Evolutionary conservation across 2,797 vertebrate genomes (phyloP), one percentile per base, ranked within the genome.

Genomic region (Myotis daubentonii): DNA sequence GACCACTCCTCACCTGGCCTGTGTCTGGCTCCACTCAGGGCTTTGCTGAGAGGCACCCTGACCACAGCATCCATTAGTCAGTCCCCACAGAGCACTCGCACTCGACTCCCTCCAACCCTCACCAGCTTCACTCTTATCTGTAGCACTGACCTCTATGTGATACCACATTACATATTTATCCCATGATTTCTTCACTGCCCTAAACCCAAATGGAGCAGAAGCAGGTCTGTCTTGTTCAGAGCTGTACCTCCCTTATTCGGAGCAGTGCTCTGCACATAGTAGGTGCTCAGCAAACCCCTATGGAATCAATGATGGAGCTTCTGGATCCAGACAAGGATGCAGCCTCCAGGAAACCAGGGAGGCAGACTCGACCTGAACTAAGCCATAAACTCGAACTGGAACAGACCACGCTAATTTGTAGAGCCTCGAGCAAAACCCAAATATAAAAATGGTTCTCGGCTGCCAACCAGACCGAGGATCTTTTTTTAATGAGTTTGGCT

Each of bases 401-500:
- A 83, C 65, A 76, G 74, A 23, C 53, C 22, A 28, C 9, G 11
- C 84, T 81, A 25, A 94, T 80, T 36, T 55, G 55, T 23, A 93
- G 93, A 91, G 90, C 94, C 95, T 87, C 38, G 0, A 86, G 92
- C 93, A 3, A 94, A 89, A 82, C 70, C 57, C 89, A 82, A 82
- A 70, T 53, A 47, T 51, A 41, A 87, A 87, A 44, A 87, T 20
- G 84, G 15, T 28, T 7, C 55, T 66, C 30, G 17, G 78, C 92
- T 81, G 81, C 93, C 93, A 82, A 75, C 51, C 93, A 86, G 80
- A 91, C 80, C 3, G 0, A 71, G 62, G 72, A 6, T 82, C 47
- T 72, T 28, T 74, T 60, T 78, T 30, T 53, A 91, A 79, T 65
- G 93, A 84, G 76, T 53, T 62, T 85, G 89, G 92, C 89, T 95